Conservation (phyloP, 2,797 vertebrate genomes). For the Acipenser ruthenus region DNA sequence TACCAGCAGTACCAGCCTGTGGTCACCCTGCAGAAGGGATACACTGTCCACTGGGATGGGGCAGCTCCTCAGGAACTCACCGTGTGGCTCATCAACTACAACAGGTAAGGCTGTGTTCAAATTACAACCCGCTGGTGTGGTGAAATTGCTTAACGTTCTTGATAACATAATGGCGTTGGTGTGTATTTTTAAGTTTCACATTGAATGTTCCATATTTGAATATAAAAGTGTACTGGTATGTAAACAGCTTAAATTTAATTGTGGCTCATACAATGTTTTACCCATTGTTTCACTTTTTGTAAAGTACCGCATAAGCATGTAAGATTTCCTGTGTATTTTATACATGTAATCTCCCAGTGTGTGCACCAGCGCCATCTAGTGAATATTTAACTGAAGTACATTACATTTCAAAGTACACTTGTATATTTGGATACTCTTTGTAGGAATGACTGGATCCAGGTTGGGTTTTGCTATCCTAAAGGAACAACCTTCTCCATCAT, state of each 20-base stretch:
- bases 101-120: constrained; percentile 63
- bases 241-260: too few relatives aligned
- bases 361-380: constrained; percentile 34
- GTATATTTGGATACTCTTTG: constrained; percentile 10
- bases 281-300: too few relatives aligned
- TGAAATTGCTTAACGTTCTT: constrained; percentile 19
- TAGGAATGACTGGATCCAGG: constrained; percentile 87
- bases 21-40: constrained; percentile 77
- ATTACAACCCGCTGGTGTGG: constrained; percentile 26
- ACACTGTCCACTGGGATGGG: constrained; percentile 92
- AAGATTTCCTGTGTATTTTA: too few relatives aligned
- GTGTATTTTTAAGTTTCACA: constrained; percentile 6
- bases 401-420: constrained; percentile 19
- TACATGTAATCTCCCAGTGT: not conserved
- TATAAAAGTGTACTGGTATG: constrained; percentile 16
- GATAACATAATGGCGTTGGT: constrained; percentile 9
- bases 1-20: constrained; percentile 98
- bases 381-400: constrained; percentile 14
- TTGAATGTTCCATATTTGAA: constrained; percentile 30
- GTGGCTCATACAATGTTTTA: too few relatives aligned
- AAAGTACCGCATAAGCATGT: too few relatives aligned
- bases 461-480: constrained; percentile 88
- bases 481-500: constrained; percentile 82
- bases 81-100: constrained; percentile 96
- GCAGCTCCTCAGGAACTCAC: constrained; percentile 78